These are phyloP conservation scores for Spilogale gracilis DNA, from an alignment of 2,113 vertebrate species.

Conservation along the genomic window DNA sequence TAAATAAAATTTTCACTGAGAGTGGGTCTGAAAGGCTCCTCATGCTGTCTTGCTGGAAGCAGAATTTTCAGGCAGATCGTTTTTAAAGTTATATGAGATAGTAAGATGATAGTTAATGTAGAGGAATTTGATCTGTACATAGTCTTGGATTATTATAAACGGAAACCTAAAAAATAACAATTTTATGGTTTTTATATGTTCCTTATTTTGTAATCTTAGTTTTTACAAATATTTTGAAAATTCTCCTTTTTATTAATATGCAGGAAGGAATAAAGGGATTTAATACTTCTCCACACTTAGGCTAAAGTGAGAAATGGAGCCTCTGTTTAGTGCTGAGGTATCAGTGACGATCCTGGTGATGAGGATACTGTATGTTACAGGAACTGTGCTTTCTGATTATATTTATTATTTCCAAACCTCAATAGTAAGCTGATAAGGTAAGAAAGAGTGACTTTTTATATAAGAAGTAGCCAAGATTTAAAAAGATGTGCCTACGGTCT, in stretches of 20 bases:
- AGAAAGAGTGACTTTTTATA: neutral
- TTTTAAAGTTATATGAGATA: neutral
- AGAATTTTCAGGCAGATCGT: neutral
- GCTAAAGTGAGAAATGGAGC: neutral
- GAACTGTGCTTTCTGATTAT: neutral
- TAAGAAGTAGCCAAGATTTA: neutral
- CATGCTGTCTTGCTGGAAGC: neutral
- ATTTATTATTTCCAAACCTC: neutral
- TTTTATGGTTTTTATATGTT: neutral
- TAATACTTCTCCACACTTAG: neutral
- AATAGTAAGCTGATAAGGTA: neutral
- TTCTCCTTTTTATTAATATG: neutral
- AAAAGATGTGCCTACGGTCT: neutral
- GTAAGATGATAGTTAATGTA: neutral
- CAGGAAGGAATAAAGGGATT: neutral
- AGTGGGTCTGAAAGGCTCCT: neutral
- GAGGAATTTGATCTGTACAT: neutral
- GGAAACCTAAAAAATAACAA: neutral
- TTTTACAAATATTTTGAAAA: constrained; percentile 29
- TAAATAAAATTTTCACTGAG: neutral
- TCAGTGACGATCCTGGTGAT: neutral
- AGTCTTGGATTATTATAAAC: neutral
- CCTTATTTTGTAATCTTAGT: neutral
- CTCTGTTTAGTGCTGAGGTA: neutral
- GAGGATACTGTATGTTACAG: neutral